Evolutionary conservation across 2,797 vertebrate genomes (phyloP).

Genomic region (Acropternis orthonyx): DNA sequence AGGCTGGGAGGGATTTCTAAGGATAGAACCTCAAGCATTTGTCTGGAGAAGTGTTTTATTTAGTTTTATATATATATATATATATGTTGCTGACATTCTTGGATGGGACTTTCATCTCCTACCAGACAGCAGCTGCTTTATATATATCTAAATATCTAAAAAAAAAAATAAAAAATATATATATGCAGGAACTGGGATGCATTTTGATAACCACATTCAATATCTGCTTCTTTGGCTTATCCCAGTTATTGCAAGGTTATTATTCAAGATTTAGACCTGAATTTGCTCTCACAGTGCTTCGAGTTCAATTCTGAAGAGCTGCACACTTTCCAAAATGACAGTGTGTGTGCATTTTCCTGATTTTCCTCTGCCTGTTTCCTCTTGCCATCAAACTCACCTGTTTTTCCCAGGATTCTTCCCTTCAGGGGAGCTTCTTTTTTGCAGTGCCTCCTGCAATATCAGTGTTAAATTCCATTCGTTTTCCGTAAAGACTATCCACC

Average conservation of each 20-base stretch:
- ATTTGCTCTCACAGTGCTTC: neutral
- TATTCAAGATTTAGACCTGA: neutral
- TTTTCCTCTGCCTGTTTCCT: neutral
- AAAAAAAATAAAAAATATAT: neutral
- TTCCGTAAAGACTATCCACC: too few species aligned
- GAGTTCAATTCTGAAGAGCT: neutral
- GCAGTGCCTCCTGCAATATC: neutral
- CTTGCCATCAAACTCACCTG: neutral
- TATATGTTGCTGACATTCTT: neutral
- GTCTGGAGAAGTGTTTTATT: neutral
- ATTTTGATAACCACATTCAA: neutral
- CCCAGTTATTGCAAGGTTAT: neutral
- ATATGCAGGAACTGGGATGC: neutral
- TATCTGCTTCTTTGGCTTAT: neutral
- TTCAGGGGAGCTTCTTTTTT: neutral
- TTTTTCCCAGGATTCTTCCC: neutral
- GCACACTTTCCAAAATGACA: neutral
- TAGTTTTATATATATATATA: neutral
- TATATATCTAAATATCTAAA: neutral
- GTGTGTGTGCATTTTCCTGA: rapidly evolving
- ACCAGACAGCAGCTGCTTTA: neutral
- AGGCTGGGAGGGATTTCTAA: neutral
- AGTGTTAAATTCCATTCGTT: too few species aligned
- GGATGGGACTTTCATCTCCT: neutral
- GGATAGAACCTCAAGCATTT: neutral